Percentiles rank a stretch among this genome's conserved stretches.
These are phyloP conservation scores for Heliothis subflexa DNA, from an alignment of 1,140 invertebrate genomes.

Conservation along the genomic window DNA sequence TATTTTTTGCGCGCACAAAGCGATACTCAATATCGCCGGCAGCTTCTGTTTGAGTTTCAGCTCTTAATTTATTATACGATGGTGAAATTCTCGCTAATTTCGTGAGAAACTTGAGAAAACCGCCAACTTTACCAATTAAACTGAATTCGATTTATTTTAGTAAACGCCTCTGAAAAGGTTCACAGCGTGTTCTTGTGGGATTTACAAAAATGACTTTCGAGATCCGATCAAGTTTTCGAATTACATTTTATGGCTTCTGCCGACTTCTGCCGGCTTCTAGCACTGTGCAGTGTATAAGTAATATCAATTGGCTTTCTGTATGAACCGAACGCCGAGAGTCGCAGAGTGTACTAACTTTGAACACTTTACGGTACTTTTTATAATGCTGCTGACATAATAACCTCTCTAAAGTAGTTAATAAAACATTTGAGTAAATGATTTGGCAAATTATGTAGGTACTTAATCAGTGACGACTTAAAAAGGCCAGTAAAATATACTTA, in stretches of 20 bases:
- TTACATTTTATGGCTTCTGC: constrained; percentile 48
- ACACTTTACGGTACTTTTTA: neutral
- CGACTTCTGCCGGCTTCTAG: constrained; percentile 25
- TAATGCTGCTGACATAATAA: neutral
- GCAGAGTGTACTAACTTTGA: neutral
- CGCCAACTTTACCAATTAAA: constrained; percentile 77
- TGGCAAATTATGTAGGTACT: too few species aligned
- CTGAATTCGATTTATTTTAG: constrained; percentile 70
- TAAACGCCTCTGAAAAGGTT: constrained; percentile 61
- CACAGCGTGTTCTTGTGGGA: constrained; percentile 50
- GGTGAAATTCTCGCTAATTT: constrained; percentile 72
- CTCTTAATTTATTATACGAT: constrained; percentile 48
- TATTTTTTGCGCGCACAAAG: constrained; percentile 40
- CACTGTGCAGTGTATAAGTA: constrained; percentile 19
- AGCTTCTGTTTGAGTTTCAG: constrained; percentile 48
- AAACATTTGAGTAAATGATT: too few species aligned
- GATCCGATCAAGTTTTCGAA: constrained; percentile 49
- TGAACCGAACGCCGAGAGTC: neutral
- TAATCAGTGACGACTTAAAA: too few species aligned
- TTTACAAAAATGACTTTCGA: constrained; percentile 58
- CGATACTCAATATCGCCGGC: constrained; percentile 43
- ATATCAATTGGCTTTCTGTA: constrained; percentile 39
- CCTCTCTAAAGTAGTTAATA: neutral
- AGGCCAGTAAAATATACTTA: too few species aligned
- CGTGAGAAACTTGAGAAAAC: constrained; percentile 63